Conservation (phyloP, 2,797 vertebrate species). For the Limosa lapponica region DNA sequence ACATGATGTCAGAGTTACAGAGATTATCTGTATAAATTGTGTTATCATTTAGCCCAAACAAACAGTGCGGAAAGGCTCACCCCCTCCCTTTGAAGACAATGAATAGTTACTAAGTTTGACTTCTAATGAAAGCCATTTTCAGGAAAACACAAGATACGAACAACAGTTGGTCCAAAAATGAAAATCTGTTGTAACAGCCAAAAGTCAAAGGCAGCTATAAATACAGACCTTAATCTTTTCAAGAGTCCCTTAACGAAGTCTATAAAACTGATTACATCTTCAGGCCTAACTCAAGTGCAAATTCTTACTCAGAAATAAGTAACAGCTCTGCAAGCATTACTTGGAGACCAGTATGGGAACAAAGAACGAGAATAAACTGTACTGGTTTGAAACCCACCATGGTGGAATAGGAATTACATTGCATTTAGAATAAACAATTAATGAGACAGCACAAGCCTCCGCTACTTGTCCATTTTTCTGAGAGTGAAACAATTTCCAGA, state of each 20-base stretch:
- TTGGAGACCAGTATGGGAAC: not conserved
- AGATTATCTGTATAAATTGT: slow-evolving; percentile 34
- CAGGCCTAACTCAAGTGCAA: slow-evolving; percentile 23
- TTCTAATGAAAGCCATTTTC: slow-evolving; percentile 33
- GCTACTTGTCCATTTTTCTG: not conserved
- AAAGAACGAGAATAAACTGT: not conserved
- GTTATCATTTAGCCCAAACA: slow-evolving; percentile 60
- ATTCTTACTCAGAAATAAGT: slow-evolving; percentile 35
- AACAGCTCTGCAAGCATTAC: not conserved
- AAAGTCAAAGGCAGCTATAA: slow-evolving; percentile 66
- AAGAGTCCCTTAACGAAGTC: slow-evolving; percentile 44
- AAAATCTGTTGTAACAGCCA: slow-evolving; percentile 44
- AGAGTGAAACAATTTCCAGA: slow-evolving; percentile 51
- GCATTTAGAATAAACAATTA: slow-evolving; percentile 41
- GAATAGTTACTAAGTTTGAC: slow-evolving; percentile 4
- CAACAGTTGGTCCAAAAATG: slow-evolving; percentile 30
- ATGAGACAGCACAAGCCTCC: slow-evolving; percentile 23
- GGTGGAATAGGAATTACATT: not conserved
- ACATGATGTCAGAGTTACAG: slow-evolving; percentile 15
- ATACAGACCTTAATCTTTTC: slow-evolving; percentile 28
- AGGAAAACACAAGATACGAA: not conserved
- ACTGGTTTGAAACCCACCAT: not conserved
- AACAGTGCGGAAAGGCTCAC: not conserved
- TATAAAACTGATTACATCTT: slow-evolving; percentile 63
- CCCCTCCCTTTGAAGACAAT: slow-evolving; percentile 32